A percentile compares a stretch with the other conserved stretches of the same genome.
These are phyloP conservation scores for Cinclus cinclus DNA, from an alignment of 2,113 vertebrate genomes.

Conservation along the genomic window DNA sequence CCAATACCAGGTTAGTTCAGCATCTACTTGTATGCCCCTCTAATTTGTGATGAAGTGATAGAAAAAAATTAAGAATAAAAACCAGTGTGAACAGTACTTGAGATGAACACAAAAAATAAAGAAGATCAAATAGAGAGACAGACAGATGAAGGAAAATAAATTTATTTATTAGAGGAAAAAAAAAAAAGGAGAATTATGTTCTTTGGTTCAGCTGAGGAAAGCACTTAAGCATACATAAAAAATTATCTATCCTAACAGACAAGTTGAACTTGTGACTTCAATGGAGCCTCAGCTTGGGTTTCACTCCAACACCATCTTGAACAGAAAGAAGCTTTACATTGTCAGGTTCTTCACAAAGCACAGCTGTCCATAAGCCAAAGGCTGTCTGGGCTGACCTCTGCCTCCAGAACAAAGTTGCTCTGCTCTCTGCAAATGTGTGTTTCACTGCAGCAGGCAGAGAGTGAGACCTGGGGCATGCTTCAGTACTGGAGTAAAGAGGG, in stretches of 20 bases:
- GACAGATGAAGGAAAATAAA: background rate
- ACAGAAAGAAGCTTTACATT: background rate
- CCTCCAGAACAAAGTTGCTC: background rate
- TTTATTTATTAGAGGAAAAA: background rate
- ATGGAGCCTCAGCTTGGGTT: background rate
- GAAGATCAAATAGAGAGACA: background rate
- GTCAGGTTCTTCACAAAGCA: background rate
- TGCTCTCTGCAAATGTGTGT: background rate
- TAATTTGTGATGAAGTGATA: background rate
- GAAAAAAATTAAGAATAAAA: background rate
- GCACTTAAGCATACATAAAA: background rate
- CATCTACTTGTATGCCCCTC: background rate
- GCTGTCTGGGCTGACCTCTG: background rate
- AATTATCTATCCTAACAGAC: background rate
- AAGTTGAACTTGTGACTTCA: background rate
- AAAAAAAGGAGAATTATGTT: background rate
- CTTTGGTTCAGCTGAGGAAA: background rate
- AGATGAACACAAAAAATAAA: background rate
- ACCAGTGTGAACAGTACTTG: background rate
- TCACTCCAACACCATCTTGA: background rate
- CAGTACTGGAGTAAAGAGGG: background rate
- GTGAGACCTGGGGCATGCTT: background rate
- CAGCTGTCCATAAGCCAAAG: background rate
- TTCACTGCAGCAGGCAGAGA: accelerated
- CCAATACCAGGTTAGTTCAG: background rate